phyloP scores from a whole-genome alignment of 1,140 invertebrate genomes.

The Aphelenchoides fujianensis region DNA sequence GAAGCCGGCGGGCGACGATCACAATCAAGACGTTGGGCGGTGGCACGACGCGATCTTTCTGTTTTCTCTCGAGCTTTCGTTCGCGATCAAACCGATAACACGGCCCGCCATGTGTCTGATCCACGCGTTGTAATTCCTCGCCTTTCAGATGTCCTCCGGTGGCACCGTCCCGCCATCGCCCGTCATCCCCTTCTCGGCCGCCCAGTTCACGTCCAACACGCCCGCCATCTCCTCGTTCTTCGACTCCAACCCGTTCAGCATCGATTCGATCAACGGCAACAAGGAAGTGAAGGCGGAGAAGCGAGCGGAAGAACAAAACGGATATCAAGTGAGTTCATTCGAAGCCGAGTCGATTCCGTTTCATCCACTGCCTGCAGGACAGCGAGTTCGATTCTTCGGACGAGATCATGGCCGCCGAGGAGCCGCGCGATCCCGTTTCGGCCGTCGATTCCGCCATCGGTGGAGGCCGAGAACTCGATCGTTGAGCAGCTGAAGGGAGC shows the following conservation, averaged over 20 bases:
- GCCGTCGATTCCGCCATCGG: not conserved
- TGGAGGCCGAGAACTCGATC: slow-evolving; percentile 11
- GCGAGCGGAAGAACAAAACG: not conserved
- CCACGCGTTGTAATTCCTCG: too few species aligned
- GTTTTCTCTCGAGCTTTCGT: too few species aligned
- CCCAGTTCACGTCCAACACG: not conserved
- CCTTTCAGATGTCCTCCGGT: slow-evolving; percentile 17
- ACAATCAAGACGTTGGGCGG: not conserved
- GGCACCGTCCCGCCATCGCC: slow-evolving; percentile 15
- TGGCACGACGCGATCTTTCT: not conserved
- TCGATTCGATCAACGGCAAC: slow-evolving; percentile 27
- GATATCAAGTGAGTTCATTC: slow-evolving; percentile 13
- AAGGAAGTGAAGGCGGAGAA: slow-evolving; percentile 20
- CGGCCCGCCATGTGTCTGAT: too few species aligned
- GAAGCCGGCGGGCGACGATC: too few species aligned
- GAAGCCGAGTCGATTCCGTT: not conserved
- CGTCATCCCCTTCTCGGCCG: slow-evolving; percentile 5
- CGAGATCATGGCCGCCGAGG: not conserved
- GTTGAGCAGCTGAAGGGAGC: not conserved
- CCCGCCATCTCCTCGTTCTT: not conserved
- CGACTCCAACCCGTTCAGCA: slow-evolving; percentile 21
- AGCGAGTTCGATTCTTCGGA: slow-evolving; percentile 19
- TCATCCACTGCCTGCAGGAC: slow-evolving; percentile 1
- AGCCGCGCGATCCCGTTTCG: not conserved
- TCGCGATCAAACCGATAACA: too few species aligned